phyloP scores from a whole-genome alignment of 2,888 invertebrate genomes.

The Calameuta filiformis region DNA sequence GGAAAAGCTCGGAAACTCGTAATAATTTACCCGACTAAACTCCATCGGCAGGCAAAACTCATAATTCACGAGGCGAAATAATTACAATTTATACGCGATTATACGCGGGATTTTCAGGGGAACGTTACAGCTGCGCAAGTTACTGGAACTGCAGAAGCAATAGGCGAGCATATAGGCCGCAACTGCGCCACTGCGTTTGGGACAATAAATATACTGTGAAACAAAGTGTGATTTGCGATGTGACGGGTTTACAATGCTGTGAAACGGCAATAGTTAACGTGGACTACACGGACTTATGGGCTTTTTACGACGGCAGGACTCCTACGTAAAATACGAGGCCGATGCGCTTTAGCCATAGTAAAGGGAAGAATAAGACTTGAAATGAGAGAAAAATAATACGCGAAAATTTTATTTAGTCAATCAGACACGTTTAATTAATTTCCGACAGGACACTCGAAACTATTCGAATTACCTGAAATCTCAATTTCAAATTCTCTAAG shows the following conservation, averaged over 20 bases:
- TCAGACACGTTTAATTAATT: neutral
- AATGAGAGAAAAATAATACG: neutral
- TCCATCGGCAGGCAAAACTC: constrained; percentile 8
- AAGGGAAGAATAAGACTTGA: neutral
- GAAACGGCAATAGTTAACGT: neutral
- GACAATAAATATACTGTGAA: neutral
- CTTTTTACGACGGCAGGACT: neutral
- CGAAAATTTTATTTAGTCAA: neutral
- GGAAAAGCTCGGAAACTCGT: neutral
- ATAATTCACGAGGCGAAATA: constrained; percentile 19
- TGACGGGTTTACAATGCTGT: neutral
- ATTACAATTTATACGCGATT: constrained; percentile 23
- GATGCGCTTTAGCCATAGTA: neutral
- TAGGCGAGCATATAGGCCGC: neutral
- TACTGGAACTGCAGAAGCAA: neutral
- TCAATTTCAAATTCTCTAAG: neutral
- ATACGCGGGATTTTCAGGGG: constrained; percentile 5
- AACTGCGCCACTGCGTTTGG: neutral
- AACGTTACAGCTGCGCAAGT: constrained; percentile 12
- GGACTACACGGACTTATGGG: neutral
- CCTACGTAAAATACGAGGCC: neutral
- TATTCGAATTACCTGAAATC: neutral
- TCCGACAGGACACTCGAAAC: too few species aligned
- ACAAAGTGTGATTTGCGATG: neutral
- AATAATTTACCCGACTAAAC: neutral